Base-by-base conservation (phyloP, 2,888 invertebrate genomes). In the Synanthedon formicaeformis region DNA sequence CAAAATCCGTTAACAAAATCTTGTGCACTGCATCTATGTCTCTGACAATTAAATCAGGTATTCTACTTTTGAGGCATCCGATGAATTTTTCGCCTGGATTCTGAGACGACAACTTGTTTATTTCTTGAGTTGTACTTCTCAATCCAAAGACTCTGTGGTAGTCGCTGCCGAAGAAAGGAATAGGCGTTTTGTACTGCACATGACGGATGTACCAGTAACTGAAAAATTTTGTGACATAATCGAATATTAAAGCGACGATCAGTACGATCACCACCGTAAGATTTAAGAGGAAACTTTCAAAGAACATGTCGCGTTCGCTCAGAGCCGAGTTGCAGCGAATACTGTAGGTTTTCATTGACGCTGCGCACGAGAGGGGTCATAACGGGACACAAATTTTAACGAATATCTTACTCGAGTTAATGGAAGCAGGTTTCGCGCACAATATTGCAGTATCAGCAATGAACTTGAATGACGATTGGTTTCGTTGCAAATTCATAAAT, bases 171-270 rank as follows among this genome's bases (percentile, higher is more conserved):
- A 81, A 76, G 60, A 83, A 80, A 0, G 84, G 84, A 2, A 87
- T 53, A 0, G 79, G 65, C 0, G 65, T 66, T 63, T 79, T 84
- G 58, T 85, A 81, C 0, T 82, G 78, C 27, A 87, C 71, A 56
- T 85, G 83, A 14, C 87, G 65, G 16, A 87, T 72, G 55, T 87
- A 87, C 86, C 87, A 87, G 63, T 87, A 87, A 61, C 82, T 87
- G 65, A 87, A 87, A 66, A 73, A 87, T 56, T 87, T 87, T 0
- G 86, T 87, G 45, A 84, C 75, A 63, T 87, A 87, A 60, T 87
- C 87, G 55, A 81, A 75, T 48, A 71, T 73, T 12, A 87, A 61
- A 4, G 87, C 86, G 52, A 73, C 54, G 50, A 87, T 72, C 1
- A 87, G 61, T 14, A 75, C 64, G 18, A 65, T 41, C 12, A 82